Evolutionary conservation across 2,888 invertebrate genomes (phyloP).

Genomic region (Chrysolina americana): DNA sequence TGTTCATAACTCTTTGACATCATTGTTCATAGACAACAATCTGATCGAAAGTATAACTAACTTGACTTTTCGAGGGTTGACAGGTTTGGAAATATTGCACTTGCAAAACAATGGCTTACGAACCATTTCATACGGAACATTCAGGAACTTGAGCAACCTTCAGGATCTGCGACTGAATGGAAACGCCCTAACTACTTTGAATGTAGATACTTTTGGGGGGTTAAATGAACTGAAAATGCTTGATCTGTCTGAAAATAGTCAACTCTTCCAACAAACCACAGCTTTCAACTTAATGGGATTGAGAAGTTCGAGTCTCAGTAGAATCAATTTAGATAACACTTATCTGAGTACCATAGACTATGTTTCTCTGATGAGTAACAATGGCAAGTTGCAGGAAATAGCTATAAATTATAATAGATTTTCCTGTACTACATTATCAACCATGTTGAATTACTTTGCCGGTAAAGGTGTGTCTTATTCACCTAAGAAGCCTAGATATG

Average conservation of each 20-base stretch:
- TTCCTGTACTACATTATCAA: conserved; percentile 3
- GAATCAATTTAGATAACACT: not conserved
- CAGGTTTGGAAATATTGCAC: conserved; percentile 6
- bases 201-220: not conserved
- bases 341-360: not conserved
- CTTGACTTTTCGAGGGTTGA: not conserved
- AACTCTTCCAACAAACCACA: not conserved
- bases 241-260: conserved; percentile 19
- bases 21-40: conserved; percentile 7
- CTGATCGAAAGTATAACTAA: not conserved
- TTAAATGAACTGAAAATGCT: not conserved
- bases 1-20: not conserved
- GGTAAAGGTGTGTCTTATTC: not conserved
- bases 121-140: not conserved
- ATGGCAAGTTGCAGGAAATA: not conserved
- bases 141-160: conserved; percentile 13
- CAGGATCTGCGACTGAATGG: conserved; percentile 5
- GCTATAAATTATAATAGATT: conserved; percentile 22
- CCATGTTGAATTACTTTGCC: not conserved
- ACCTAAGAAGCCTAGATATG: conserved; percentile 1
- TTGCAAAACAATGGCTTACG: not conserved
- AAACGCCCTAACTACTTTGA: not conserved
- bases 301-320: not conserved
- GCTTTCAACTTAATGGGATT: not conserved
- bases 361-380: not conserved